Evolutionary conservation across 2,113 vertebrate species (phyloP).

Genomic region (Rhadina sibilatrix): DNA sequence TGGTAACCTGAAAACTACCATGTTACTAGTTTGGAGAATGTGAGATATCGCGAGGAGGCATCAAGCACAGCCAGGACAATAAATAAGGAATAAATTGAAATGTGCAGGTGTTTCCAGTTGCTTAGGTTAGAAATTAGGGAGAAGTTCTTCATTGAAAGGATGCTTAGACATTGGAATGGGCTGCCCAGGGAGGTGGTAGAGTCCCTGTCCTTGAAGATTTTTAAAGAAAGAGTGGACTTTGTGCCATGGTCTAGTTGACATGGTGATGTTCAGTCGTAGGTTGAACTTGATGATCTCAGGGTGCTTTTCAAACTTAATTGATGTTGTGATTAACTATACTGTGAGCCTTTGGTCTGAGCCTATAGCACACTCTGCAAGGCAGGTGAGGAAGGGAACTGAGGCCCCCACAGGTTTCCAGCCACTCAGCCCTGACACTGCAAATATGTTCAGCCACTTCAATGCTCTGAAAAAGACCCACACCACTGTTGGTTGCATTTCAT

Average conservation of each 20-base stretch:
- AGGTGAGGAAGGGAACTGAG: neutral
- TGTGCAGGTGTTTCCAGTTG: accelerated
- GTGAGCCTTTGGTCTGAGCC: neutral
- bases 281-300: neutral
- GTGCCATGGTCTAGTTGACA: neutral
- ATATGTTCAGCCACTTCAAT: neutral
- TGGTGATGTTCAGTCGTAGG: neutral
- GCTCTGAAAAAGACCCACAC: neutral
- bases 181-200: neutral
- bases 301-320: neutral
- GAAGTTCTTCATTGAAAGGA: neutral
- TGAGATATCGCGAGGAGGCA: neutral
- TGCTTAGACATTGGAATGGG: neutral
- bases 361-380: neutral
- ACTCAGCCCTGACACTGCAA: neutral
- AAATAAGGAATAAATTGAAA: neutral
- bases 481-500: neutral
- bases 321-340: neutral
- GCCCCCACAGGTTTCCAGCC: neutral
- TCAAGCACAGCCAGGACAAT: neutral
- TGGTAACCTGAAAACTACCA: accelerated
- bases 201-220: neutral
- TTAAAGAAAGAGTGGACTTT: neutral
- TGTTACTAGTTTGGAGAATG: neutral
- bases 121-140: neutral